phyloP scores from a whole-genome alignment of 2,113 vertebrate species.

The Engystomops pustulosus region DNA sequence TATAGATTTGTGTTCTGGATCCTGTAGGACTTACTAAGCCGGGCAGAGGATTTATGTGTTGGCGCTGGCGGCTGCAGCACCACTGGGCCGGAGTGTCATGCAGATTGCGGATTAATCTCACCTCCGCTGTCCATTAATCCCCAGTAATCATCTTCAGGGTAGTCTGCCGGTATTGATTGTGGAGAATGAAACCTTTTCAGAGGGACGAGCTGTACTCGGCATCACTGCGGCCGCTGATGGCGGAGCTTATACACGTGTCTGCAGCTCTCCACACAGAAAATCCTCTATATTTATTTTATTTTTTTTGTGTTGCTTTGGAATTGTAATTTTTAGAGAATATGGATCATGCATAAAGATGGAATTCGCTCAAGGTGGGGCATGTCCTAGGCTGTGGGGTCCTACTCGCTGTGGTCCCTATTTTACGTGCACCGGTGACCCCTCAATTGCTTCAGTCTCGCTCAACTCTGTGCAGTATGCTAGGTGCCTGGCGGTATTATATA shows the following conservation, averaged over 20 bases:
- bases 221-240: background rate
- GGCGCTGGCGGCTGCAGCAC: background rate
- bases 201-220: background rate
- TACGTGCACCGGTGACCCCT: too few relatives aligned
- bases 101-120: constrained; percentile 42
- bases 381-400: too few relatives aligned
- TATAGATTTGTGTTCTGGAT: background rate
- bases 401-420: too few relatives aligned
- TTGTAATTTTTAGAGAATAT: background rate
- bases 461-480: too few relatives aligned
- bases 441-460: too few relatives aligned
- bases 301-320: too few relatives aligned
- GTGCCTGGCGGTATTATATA: too few relatives aligned
- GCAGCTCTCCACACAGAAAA: too few relatives aligned
- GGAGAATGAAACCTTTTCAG: constrained; percentile 48
- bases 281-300: background rate
- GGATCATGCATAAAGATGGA: too few relatives aligned
- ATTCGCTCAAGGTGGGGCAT: too few relatives aligned
- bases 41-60: background rate
- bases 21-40: background rate
- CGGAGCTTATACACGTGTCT: background rate
- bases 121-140: constrained; percentile 46
- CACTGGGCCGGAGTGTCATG: constrained; percentile 29
- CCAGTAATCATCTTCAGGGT: constrained; percentile 39
- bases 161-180: constrained; percentile 29